Evolutionary conservation across 2,113 vertebrate species (phyloP).

Genomic region (Ictalurus furcatus): DNA sequence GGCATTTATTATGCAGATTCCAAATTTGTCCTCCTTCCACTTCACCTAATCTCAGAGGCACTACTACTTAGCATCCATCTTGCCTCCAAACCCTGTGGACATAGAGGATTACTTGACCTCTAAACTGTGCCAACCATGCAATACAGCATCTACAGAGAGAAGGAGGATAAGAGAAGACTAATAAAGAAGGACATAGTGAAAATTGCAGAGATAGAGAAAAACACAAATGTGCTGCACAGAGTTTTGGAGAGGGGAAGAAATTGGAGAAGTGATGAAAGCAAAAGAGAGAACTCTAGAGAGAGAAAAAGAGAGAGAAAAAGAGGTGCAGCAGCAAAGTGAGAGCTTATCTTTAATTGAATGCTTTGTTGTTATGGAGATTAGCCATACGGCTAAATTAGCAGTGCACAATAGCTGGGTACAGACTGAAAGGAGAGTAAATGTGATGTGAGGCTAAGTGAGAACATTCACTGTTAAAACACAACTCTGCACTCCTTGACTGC

Average conservation of each 20-base stretch:
- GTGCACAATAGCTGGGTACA: slow-evolving; percentile 65
- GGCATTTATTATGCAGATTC: slow-evolving; percentile 70
- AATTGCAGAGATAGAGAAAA: slow-evolving; percentile 32
- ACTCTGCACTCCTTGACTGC: background rate
- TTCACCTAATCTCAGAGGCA: slow-evolving; percentile 66
- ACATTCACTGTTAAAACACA: slow-evolving; percentile 16
- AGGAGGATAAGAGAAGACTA: background rate
- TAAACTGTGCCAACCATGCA: slow-evolving; percentile 65
- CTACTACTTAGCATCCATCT: slow-evolving; percentile 63
- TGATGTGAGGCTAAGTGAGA: slow-evolving; percentile 31
- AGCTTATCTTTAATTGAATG: slow-evolving; percentile 78
- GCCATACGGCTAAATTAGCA: slow-evolving; percentile 72
- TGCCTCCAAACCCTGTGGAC: slow-evolving; percentile 61
- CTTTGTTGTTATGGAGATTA: slow-evolving; percentile 73
- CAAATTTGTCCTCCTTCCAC: slow-evolving; percentile 64
- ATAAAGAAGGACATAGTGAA: slow-evolving; percentile 24
- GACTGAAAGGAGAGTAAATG: slow-evolving; percentile 3
- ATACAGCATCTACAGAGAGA: slow-evolving; percentile 49
- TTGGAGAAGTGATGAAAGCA: slow-evolving; percentile 30
- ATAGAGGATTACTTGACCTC: slow-evolving; percentile 72
- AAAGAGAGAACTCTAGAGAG: slow-evolving; percentile 10
- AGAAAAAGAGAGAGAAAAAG: slow-evolving; percentile 22
- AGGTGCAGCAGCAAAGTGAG: slow-evolving; percentile 21
- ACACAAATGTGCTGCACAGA: slow-evolving; percentile 20
- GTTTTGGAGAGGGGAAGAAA: slow-evolving; percentile 44